Conservation (phyloP, 1,140 invertebrate genomes). For the Diabrotica virgifera region DNA sequence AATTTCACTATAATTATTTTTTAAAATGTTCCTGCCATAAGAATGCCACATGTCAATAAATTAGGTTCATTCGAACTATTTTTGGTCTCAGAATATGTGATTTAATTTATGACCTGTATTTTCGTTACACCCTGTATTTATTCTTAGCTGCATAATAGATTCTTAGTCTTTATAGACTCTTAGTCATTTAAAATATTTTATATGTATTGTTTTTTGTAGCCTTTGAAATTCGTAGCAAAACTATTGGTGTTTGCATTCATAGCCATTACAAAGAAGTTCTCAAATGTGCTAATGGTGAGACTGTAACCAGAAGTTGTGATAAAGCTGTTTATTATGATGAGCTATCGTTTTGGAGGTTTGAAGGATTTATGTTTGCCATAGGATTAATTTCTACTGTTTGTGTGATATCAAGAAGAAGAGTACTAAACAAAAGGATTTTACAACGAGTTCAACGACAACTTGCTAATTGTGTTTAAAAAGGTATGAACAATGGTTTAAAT, state of each 20-base stretch:
- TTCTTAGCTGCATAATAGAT: not conserved
- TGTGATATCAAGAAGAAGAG: constrained; percentile 41
- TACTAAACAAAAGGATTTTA: constrained; percentile 49
- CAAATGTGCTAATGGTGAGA: constrained; percentile 66
- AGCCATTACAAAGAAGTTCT: constrained; percentile 70
- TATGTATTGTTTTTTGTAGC: constrained; percentile 45
- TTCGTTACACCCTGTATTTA: too few species aligned
- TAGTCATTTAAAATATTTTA: not conserved
- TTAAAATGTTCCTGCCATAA: too few species aligned
- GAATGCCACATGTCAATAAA: too few species aligned
- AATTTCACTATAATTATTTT: too few species aligned
- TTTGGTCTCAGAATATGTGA: too few species aligned
- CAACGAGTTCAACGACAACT: constrained; percentile 52
- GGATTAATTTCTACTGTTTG: constrained; percentile 58
- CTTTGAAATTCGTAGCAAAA: constrained; percentile 71
- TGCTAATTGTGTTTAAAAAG: constrained; percentile 49
- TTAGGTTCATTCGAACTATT: too few species aligned
- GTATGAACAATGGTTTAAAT: constrained; percentile 1
- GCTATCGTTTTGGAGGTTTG: constrained; percentile 80
- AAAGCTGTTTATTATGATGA: constrained; percentile 70
- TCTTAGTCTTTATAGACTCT: too few species aligned
- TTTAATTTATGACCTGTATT: too few species aligned
- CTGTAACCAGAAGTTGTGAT: constrained; percentile 66
- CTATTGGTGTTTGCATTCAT: constrained; percentile 64
- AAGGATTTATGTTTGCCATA: constrained; percentile 66